phyloP scores from a whole-genome alignment of 2,797 vertebrate genomes.

The Odontamblyopus rebecca region DNA sequence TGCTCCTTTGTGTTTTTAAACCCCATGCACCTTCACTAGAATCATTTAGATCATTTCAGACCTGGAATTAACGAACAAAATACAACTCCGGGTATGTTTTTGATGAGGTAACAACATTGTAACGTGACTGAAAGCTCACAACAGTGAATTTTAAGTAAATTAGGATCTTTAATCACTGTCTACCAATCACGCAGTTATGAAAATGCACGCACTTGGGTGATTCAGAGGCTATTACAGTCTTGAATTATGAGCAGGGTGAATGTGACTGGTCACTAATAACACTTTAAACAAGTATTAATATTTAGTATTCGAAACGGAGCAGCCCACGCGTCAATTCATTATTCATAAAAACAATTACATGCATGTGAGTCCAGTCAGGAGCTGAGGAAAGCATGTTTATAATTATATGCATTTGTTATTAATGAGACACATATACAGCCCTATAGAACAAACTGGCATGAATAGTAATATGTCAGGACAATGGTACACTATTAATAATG shows the following conservation, averaged over 20 bases:
- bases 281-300: slow-evolving; percentile 61
- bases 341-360: slow-evolving; percentile 72
- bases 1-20: too few relatives aligned
- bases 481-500: slow-evolving; percentile 1
- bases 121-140: too few relatives aligned
- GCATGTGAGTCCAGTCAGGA: slow-evolving; percentile 58
- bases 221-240: slow-evolving; percentile 45
- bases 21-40: too few relatives aligned
- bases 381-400: slow-evolving; percentile 24
- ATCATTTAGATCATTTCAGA: too few relatives aligned
- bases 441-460: neutral
- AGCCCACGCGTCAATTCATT: slow-evolving; percentile 60
- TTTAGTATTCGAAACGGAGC: slow-evolving; percentile 65
- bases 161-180: slow-evolving; percentile 38
- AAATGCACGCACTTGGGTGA: slow-evolving; percentile 34
- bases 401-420: slow-evolving; percentile 67
- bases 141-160: too few relatives aligned
- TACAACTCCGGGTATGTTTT: too few relatives aligned
- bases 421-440: neutral
- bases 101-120: too few relatives aligned
- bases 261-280: slow-evolving; percentile 48
- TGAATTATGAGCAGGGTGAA: slow-evolving; percentile 48
- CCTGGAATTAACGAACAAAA: too few relatives aligned
- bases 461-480: neutral
- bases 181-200: slow-evolving; percentile 42